Evolutionary conservation across 2,113 vertebrate genomes (phyloP).

Genomic region (Melanostigma gelatinosum): DNA sequence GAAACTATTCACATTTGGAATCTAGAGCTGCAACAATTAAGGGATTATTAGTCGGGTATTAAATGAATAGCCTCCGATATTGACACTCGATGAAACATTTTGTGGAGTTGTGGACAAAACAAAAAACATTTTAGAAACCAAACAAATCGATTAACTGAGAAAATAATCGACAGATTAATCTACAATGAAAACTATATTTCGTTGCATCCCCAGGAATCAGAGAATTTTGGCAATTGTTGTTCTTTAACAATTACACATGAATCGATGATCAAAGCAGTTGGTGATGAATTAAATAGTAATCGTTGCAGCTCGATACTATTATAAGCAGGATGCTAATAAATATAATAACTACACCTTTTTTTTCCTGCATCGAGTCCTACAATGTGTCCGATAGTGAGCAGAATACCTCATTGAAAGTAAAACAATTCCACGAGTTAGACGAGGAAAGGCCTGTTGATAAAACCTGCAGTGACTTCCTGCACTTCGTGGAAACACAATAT

Average conservation of each 20-base stretch:
- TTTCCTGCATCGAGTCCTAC: background rate
- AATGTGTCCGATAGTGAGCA: slow-evolving; percentile 23
- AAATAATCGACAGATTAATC: background rate
- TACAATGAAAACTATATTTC: background rate
- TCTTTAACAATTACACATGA: background rate
- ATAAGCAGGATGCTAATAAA: background rate
- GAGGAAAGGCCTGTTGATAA: slow-evolving; percentile 45
- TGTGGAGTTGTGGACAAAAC: too few relatives aligned
- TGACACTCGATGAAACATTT: too few relatives aligned
- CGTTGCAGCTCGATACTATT: background rate
- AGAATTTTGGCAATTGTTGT: background rate
- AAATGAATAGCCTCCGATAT: too few relatives aligned
- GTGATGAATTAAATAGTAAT: background rate
- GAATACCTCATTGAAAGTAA: slow-evolving; percentile 39
- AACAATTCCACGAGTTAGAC: slow-evolving; percentile 40
- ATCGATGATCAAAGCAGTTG: too few relatives aligned
- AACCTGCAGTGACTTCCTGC: slow-evolving; percentile 56
- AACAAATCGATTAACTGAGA: background rate
- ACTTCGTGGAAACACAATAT: slow-evolving; percentile 53
- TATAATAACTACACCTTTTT: background rate
- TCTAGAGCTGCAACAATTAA: too few relatives aligned
- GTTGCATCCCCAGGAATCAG: background rate
- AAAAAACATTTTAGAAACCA: background rate
- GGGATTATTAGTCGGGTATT: too few relatives aligned
- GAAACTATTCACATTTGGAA: too few relatives aligned